Evolutionary conservation across 2,888 invertebrate genomes (phyloP), one percentile per base, ranked within the genome.

Genomic region (Allophyes oxyacanthae): DNA sequence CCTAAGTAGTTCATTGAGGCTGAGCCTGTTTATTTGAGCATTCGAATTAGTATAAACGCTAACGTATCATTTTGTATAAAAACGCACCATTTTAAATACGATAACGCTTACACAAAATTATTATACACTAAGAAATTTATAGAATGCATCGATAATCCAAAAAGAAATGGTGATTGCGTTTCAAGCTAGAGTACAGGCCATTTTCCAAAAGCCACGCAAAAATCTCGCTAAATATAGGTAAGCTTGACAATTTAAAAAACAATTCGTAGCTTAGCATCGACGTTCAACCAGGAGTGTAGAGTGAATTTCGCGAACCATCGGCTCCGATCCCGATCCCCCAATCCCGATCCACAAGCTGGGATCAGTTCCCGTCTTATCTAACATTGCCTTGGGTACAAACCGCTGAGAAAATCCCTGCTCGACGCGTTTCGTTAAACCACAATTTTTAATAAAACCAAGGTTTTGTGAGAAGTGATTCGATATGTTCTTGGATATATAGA

Each of bases 341-440:
- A 70, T 57, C 44, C 71, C 49, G 66, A 71, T 70, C 65, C 76
- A 66, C 72, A 64, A 66, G 56, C 75, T 68, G 68, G 87, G 87
- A 86, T 90, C 86, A 87, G 81, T 78, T 56, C 73, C 77, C 81
- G 81, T 77, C 82, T 89, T 89, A 90, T 88, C 89, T 85, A 78
- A 84, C 83, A 85, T 85, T 83, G 83, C 81, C 81, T 83, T 84
- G 72, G 77, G 74, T 77, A 78, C 80, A 75, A 75, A 65, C 74
- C 74, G 61, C 64, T 55, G 43, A 45, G 55, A 56, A 54, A 70
- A 70, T 76, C 73, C 70, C 42, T 44, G 7, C 7, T 28, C 7
- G 28, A 28, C 1, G 50, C 64, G 40, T 59, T 48, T 50, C 40
- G 53, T 59, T 61, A 41, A 48, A 56, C 53, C 55, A 28, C 30